phyloP scores from a whole-genome alignment of 1,140 invertebrate genomes.

The Dinoponera quadriceps region DNA sequence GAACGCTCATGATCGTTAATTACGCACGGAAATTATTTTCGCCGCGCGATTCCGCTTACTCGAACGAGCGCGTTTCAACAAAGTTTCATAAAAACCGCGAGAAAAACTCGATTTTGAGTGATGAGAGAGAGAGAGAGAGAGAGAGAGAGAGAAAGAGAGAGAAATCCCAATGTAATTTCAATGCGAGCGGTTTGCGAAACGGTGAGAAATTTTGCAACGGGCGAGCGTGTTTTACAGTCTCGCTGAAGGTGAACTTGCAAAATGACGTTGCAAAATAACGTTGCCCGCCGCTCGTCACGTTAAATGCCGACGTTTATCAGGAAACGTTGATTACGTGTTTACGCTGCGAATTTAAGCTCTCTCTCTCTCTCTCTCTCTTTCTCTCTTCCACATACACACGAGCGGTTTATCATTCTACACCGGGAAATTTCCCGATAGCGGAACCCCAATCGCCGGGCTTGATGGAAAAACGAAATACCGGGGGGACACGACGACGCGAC shows the following conservation, averaged over 20 bases:
- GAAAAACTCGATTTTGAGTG: background rate
- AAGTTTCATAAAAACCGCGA: slow-evolving; percentile 10
- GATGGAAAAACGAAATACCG: slow-evolving; percentile 4
- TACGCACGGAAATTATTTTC: slow-evolving; percentile 21
- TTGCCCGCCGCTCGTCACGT: background rate
- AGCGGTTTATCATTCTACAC: background rate
- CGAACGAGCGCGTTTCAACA: background rate
- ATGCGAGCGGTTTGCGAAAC: background rate
- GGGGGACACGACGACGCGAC: background rate
- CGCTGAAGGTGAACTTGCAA: too few species aligned
- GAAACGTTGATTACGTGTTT: background rate
- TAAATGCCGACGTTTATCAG: background rate
- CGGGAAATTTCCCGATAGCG: background rate
- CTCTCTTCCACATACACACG: background rate
- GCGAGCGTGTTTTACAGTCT: too few species aligned
- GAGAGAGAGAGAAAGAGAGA: too few species aligned
- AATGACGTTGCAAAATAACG: background rate
- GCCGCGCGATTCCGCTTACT: background rate
- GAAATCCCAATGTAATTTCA: too few species aligned
- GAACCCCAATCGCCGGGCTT: background rate
- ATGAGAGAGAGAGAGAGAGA: too few species aligned
- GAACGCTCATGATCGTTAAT: slow-evolving; percentile 14
- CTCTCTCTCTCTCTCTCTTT: background rate
- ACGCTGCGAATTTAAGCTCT: background rate
- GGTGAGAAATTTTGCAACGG: too few species aligned